phyloP scores from a whole-genome alignment of 2,113 vertebrate genomes.

The Fregata magnificens region DNA sequence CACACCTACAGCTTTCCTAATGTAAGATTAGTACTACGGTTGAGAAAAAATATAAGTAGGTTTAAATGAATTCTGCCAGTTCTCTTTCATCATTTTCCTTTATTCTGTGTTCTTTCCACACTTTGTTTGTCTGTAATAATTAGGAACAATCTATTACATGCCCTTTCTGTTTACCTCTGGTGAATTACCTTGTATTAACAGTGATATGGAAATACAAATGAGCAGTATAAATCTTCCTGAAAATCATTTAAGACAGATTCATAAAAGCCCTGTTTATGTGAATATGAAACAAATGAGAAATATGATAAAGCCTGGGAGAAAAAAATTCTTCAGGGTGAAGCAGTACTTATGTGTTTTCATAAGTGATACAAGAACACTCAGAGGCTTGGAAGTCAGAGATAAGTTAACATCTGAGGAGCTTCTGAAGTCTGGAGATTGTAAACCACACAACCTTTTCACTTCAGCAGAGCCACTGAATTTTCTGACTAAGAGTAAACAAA shows the following conservation, averaged over 20 bases:
- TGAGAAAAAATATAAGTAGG: neutral
- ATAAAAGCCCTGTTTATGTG: neutral
- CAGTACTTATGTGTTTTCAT: neutral
- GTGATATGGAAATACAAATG: neutral
- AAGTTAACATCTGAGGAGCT: neutral
- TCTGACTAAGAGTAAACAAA: neutral
- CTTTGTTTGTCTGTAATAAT: neutral
- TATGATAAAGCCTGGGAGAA: neutral
- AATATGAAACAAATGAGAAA: neutral
- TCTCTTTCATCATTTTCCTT: neutral
- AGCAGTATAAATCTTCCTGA: constrained; percentile 1
- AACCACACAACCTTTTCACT: neutral
- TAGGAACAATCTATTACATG: neutral
- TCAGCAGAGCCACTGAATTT: neutral
- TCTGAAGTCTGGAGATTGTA: neutral
- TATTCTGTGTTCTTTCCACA: neutral
- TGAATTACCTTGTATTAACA: neutral
- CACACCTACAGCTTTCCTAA: neutral
- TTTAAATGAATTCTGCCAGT: neutral
- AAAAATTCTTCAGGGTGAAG: neutral
- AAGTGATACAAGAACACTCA: neutral
- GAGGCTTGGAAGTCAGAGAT: neutral
- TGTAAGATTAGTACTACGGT: neutral
- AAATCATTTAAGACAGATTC: neutral
- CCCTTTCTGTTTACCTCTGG: neutral